Conservation (phyloP, 37 sponge, comb jelly and placozoan species). For the Agelas oroides region DNA sequence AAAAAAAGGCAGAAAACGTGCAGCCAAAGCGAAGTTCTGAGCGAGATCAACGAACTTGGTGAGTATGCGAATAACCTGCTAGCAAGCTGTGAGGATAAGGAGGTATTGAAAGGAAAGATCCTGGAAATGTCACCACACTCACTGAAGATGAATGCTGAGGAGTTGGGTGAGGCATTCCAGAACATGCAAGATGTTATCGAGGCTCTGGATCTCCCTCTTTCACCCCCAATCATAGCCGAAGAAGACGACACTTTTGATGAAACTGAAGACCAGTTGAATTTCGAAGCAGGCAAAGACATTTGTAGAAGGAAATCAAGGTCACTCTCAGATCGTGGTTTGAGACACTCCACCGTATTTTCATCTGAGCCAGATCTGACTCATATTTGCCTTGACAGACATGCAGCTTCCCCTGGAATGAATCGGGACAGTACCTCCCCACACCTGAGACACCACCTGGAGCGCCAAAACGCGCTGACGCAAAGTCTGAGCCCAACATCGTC, state of each 20-base stretch:
- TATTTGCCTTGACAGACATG: not conserved
- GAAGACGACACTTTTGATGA: not conserved
- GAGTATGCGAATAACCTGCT: no score
- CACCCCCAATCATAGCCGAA: not conserved
- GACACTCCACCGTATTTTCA: not conserved
- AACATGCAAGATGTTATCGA: constrained; percentile 11
- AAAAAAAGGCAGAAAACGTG: no score
- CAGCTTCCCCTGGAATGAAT: not conserved
- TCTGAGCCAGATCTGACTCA: constrained; percentile 22
- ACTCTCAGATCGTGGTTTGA: not conserved
- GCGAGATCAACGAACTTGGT: no score
- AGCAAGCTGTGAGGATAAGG: no score
- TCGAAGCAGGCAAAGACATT: not conserved
- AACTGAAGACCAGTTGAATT: not conserved
- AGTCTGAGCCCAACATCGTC: not conserved
- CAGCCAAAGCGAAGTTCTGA: no score
- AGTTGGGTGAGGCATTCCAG: constrained; percentile 27
- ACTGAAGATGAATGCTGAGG: not conserved
- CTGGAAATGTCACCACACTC: not conserved
- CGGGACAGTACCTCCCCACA: no score
- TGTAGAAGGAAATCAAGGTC: not conserved
- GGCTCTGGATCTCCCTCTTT: not conserved
- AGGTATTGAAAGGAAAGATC: no score
- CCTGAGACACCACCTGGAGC: not conserved
- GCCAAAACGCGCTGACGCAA: not conserved